These are phyloP conservation scores for Drosophila paulistorum DNA, from an alignment of 1,140 invertebrate species.

Conservation along the genomic window DNA sequence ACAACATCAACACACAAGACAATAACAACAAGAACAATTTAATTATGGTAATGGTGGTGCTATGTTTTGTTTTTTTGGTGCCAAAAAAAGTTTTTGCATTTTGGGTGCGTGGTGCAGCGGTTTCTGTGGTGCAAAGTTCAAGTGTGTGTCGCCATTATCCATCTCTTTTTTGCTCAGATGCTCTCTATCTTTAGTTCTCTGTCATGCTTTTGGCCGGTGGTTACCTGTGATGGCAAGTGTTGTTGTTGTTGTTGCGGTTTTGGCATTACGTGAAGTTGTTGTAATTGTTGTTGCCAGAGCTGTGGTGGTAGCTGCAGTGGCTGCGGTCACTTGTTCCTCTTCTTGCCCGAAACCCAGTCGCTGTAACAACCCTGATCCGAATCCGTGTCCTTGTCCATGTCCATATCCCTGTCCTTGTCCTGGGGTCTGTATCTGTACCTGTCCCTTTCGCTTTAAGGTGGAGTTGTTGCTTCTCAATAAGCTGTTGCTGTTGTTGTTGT, in stretches of 20 bases:
- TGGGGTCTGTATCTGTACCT: constrained; percentile 35
- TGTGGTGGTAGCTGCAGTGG: constrained; percentile 69
- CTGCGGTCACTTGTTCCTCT: constrained; percentile 58
- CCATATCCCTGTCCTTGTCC: constrained; percentile 34
- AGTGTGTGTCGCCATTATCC: constrained; percentile 31
- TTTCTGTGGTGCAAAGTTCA: constrained; percentile 62
- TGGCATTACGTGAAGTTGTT: constrained; percentile 77
- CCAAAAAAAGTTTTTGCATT: neutral
- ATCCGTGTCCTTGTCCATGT: constrained; percentile 29
- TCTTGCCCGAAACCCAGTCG: constrained; percentile 31
- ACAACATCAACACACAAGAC: constrained; percentile 5
- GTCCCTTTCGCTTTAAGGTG: constrained; percentile 55
- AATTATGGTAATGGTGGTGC: constrained; percentile 20
- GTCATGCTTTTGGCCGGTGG: constrained; percentile 11
- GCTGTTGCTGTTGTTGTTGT: constrained; percentile 36
- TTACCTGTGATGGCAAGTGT: constrained; percentile 80
- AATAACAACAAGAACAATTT: constrained; percentile 19
- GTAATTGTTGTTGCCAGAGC: constrained; percentile 76
- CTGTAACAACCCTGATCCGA: constrained; percentile 18
- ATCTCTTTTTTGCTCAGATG: neutral
- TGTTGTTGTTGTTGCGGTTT: constrained; percentile 76
- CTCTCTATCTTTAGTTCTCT: too few species aligned
- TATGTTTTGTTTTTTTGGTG: constrained; percentile 5
- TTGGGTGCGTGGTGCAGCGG: constrained; percentile 26
- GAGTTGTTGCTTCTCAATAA: constrained; percentile 33